Evolutionary conservation across 2,797 vertebrate genomes (phyloP).

Genomic region (Steatocranus sp.): DNA sequence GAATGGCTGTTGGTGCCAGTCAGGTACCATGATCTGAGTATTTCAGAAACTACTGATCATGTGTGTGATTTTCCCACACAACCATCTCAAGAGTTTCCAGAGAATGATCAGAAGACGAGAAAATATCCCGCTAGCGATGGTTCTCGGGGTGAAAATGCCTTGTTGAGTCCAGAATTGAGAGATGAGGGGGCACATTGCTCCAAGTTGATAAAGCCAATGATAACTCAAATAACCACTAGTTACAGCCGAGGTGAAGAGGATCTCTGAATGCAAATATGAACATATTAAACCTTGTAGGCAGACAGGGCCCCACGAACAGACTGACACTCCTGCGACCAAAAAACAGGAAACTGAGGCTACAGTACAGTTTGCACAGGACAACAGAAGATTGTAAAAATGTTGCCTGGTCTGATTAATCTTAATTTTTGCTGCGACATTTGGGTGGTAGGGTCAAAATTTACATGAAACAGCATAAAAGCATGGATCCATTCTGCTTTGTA

Average conservation of each 20-base stretch:
- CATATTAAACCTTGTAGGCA: background rate
- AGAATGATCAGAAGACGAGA: background rate
- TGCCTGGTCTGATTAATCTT: background rate
- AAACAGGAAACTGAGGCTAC: background rate
- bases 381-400: background rate
- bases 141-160: background rate
- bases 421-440: background rate
- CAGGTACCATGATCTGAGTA: background rate
- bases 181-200: background rate
- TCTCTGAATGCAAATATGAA: background rate
- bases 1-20: background rate
- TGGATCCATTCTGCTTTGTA: background rate
- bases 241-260: background rate
- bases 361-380: background rate
- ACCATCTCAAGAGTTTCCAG: background rate
- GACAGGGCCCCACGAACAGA: background rate
- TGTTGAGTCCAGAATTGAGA: background rate
- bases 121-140: background rate
- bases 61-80: background rate
- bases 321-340: background rate
- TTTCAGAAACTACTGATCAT: background rate
- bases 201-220: background rate
- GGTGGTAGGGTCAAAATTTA: background rate
- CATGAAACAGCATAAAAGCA: background rate
- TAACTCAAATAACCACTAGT: background rate